phyloP scores from a whole-genome alignment of 2,888 invertebrate genomes.

The Dasysyrphus tricinctus region DNA sequence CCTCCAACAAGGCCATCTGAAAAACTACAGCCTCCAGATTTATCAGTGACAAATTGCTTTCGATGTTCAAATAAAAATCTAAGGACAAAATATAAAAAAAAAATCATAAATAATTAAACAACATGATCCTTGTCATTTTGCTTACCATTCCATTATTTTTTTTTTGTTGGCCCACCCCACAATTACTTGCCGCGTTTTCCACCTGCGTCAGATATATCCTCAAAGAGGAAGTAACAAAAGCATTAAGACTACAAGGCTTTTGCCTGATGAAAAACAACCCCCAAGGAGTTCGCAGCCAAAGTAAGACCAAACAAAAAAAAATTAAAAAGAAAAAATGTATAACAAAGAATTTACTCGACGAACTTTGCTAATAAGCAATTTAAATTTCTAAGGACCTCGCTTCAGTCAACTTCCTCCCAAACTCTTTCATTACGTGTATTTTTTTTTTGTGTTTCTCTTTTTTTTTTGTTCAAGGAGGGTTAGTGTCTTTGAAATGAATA shows the following conservation, averaged over 20 bases:
- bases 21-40: constrained; percentile 7
- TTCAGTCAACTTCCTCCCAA: constrained; percentile 57
- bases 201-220: constrained; percentile 39
- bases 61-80: constrained; percentile 6
- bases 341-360: constrained; percentile 51
- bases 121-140: constrained; percentile 57
- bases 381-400: constrained; percentile 70
- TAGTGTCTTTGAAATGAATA: constrained; percentile 51
- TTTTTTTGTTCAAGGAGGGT: constrained; percentile 13
- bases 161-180: neutral
- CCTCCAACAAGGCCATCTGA: neutral
- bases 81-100: constrained; percentile 22
- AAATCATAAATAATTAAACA: constrained; percentile 47
- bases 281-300: constrained; percentile 28
- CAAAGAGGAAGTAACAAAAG: constrained; percentile 46
- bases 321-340: constrained; percentile 12
- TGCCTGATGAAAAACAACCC: constrained; percentile 39
- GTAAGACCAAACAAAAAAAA: constrained; percentile 28
- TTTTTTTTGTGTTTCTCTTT: neutral
- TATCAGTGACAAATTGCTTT: constrained; percentile 44
- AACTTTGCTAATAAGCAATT: constrained; percentile 76
- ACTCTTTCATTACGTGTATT: constrained; percentile 52
- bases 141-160: constrained; percentile 1
- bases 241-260: constrained; percentile 27
- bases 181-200: constrained; percentile 3